Evolutionary conservation across 2,797 vertebrate genomes (phyloP), one percentile per base, ranked within the genome.

Genomic region (Muscicapa striata): DNA sequence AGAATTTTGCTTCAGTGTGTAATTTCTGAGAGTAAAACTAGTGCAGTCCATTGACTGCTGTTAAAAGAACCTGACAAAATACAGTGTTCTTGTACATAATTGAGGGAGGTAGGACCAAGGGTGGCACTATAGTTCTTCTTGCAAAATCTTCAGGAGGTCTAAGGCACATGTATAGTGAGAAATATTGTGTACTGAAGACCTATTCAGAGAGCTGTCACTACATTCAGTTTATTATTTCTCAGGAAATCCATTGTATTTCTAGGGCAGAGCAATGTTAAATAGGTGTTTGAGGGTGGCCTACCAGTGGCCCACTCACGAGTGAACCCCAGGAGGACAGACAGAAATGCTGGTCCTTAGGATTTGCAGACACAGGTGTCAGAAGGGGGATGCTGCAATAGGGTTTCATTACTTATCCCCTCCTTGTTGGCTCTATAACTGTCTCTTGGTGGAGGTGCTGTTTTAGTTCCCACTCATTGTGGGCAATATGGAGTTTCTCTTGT

Each of bases 1-100:
- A 97, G 98, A 98, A 98, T 98, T 98, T 95, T 97, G 86, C 88
- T 97, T 96, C 88, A 62, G 72, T 78, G 77, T 85, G 88, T 92
- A 94, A 77, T 95, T 96, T 96, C 93, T 80, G 38, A 58, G 88
- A 94, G 80, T 79, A 95, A 67, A 95, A 86, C 87, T 91, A 78
- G 86, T 69, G 83, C 57, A 70, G 43, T 92, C 76, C 32, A 6
- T 52, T 82, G 86, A 45, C 72, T 94, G 15, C 83, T 88, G 69
- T 66, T 96, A 83, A 95, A 81, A 96, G 51, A 89, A 87, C 46
- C 24, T 79, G 75, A 89, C 7, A 34, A 96, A 86, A 78, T 64
- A 51, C 26, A 10, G 12, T 64, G 51, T 66, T 66, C 43, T 30
- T 43, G 15, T 64, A 26, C 40, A 77, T 69, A 58, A 80, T 11